Conservation (phyloP, 2,113 vertebrate genomes). For the Hipposideros armiger region DNA sequence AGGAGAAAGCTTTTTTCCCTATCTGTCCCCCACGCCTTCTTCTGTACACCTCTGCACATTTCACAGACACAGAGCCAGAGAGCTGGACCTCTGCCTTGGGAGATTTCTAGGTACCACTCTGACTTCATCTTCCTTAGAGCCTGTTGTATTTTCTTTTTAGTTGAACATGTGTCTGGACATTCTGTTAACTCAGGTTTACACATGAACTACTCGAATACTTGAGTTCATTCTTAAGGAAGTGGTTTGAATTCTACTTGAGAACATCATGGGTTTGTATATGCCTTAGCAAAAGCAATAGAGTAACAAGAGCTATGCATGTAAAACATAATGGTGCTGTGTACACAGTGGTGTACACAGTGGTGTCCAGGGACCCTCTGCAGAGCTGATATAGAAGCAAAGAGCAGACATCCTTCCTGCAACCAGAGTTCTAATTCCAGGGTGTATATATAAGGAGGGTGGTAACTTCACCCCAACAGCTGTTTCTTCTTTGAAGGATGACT, state of each 20-base stretch:
- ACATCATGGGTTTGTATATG: background rate
- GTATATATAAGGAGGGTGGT: background rate
- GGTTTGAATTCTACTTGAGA: slow-evolving; percentile 48
- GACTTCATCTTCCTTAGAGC: background rate
- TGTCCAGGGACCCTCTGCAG: background rate
- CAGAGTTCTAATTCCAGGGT: background rate
- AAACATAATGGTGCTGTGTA: background rate
- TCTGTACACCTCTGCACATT: background rate
- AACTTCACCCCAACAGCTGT: background rate
- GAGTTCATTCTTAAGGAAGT: slow-evolving; percentile 25
- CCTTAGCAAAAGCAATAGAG: background rate
- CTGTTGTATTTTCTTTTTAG: slow-evolving; percentile 4
- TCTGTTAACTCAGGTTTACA: background rate
- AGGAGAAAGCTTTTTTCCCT: background rate
- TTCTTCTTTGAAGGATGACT: background rate
- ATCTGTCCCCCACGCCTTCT: no score
- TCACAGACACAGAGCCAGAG: background rate
- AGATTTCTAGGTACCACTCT: background rate
- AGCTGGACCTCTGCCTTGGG: background rate
- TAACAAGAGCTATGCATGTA: background rate
- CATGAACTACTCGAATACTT: background rate
- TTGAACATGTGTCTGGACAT: background rate
- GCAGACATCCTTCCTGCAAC: background rate
- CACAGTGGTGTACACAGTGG: background rate
- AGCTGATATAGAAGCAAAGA: background rate